Evolutionary conservation across 1,140 invertebrate genomes (phyloP), one percentile per base, ranked within the genome.

Genomic region (Drosophila hydei): DNA sequence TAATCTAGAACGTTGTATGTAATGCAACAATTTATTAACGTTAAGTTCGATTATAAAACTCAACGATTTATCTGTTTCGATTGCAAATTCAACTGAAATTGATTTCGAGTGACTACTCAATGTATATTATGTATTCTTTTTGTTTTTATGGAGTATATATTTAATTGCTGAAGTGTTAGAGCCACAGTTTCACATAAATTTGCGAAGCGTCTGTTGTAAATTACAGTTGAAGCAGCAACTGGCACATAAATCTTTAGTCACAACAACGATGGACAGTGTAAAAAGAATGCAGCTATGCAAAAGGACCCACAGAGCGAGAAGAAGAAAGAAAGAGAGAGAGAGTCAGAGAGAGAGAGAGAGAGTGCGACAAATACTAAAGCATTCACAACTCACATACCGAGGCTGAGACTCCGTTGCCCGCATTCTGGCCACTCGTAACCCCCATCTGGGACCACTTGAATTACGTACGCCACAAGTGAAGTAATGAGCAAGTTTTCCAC

Each of bases 381-480:
- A 83, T 67, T 78, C 62, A 54, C 74, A 74, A 81, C 70, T 54
- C 51, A 36, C 51, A 54, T 19, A 38, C 51, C 9, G 19, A 50
- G 23, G n/a, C 23, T 11, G 30, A 33, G n/a, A 8, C 11, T 50
- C 14, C 21, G 42, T 16, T 11, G n/a, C 25, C 25, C 25, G 47
- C 51, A 69, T 73, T 52, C 76, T 58, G 36, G 56, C 43, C 55
- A 40, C 60, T 60, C 14, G 47, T 8, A 27, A 23, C 47, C 12
- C 33, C 59, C 70, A 65, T 62, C 58, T 67, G 63, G 48, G 58
- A 36, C 55, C 68, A 77, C 74, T 87, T 85, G 81, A 85, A 87
- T 87, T 85, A 85, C 81, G 81, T 81, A 87, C 81, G 81, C 81
- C 81, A 79, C 81, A 85, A 85, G 74, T 85, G 74, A 88, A 88